Evolutionary conservation across 2,797 vertebrate genomes (phyloP), one percentile per base, ranked within the genome.

Genomic region (Decapterus maruadsi): DNA sequence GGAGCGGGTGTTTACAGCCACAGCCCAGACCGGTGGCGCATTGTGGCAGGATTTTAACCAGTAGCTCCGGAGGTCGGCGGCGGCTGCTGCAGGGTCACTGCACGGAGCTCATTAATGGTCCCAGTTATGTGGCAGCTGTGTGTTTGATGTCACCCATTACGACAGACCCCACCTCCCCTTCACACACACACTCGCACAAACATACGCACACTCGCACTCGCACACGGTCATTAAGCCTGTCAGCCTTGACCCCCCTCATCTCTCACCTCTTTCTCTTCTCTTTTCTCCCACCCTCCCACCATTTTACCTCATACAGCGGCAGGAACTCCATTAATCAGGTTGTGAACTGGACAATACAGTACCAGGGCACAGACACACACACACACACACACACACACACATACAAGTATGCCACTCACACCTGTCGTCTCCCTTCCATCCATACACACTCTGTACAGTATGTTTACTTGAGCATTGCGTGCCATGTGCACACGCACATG

Each of bases 121-220:
- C 83, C 74, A 82, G 86, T 89, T 93, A 90, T 92, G 92, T 88
- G 90, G 86, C 91, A 91, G 91, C 85, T 92, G 90, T 87, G 86
- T 86, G 89, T 93, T 92, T 91, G 91, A 93, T 93, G 93, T 91
- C 90, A 89, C 84, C 90, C 84, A 90, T 87, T 90, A 89, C 58
- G 38, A 61, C 73, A 80, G 69, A 77, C 54, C 72, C 80, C 73
- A 48, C 72, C 68, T 78, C 74, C 73, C 26, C 70, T 66, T 48
- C 77, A 50, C 54, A 74, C 20, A 78, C 75, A 84, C 73, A 61
- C 68, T 65, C 71, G 43, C 58, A 68, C 62, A 64, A 51, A 68
- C 55, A 9, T 1, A 8, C 7, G 7, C 60, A 69, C 55, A 80
- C 38, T 60, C 72, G 73, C 66, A 69, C 65, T 75, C 72, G 70